Conservation (phyloP, 2,113 vertebrate species). For the Grantiella picta region DNA sequence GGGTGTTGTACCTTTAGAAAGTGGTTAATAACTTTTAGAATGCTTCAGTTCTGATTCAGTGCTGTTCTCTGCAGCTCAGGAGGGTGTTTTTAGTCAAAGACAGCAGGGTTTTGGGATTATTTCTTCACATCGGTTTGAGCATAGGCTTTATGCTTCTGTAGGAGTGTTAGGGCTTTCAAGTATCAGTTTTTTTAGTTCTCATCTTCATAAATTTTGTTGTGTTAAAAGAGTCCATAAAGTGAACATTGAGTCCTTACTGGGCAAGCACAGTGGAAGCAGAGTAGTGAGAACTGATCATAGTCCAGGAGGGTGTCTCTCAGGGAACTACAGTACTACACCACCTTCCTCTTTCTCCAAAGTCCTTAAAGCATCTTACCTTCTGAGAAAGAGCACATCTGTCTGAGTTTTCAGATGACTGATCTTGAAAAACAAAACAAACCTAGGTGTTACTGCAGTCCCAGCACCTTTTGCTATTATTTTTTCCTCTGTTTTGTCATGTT, state of each 20-base stretch:
- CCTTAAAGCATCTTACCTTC: neutral
- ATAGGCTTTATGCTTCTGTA: neutral
- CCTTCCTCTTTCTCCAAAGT: neutral
- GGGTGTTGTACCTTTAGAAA: neutral
- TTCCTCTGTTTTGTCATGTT: neutral
- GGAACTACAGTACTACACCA: neutral
- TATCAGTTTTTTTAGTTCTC: neutral
- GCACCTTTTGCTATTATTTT: neutral
- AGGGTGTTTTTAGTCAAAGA: neutral
- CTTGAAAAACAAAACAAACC: neutral
- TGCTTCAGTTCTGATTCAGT: neutral
- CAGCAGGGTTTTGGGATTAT: rapidly evolving
- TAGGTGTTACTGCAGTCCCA: neutral
- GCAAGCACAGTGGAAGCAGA: neutral
- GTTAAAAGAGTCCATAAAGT: neutral
- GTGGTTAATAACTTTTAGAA: neutral
- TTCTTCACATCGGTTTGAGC: neutral
- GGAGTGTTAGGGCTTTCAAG: neutral
- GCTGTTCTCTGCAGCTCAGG: neutral
- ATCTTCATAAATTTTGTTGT: neutral
- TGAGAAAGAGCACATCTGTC: neutral
- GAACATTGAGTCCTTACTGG: neutral
- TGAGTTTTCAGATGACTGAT: neutral
- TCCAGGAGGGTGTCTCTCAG: neutral
- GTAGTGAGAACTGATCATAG: neutral